Evolutionary conservation across 2,888 invertebrate species (phyloP), one percentile per base, ranked within the genome.

Genomic region (Cantharis nigra): DNA sequence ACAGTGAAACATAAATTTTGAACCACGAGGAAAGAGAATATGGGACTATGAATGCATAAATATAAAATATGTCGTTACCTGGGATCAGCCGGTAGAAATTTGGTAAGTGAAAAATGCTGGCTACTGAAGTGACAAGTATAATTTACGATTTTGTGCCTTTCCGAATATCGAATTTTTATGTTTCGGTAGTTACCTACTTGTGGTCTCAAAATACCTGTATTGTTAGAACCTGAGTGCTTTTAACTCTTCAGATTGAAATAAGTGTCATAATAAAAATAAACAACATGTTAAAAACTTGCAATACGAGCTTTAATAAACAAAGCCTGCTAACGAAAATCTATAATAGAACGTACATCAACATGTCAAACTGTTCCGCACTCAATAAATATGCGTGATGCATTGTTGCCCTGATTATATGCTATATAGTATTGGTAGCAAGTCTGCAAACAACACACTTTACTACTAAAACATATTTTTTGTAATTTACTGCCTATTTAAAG

Each of bases 311-410:
- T 70, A 30, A 28, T 64, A 63, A 71, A 75, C 70, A 26, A 71
- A 72, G 64, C 70, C 33, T 62, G 49, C 67, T 78, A 71, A 75
- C 70, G 75, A 72, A 73, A 78, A 75, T 72, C 78, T 63, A 75
- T 79, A 74, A 73, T 74, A 71, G 69, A 74, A 71, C 78, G 78
- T 80, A 80, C 79, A 82, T 81, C 81, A 83, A 76, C 80, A 76
- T 77, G 82, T 81, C 82, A 80, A 80, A 80, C 80, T 78, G 82
- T 80, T 81, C 81, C 80, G 78, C 76, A 80, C 80, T 81, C 81
- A 80, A 83, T 83, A 82, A 82, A 81, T 83, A 82, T 79, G 79
- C 79, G 80, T 80, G 78, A 75, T 79, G 78, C 71, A 78, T 77
- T 77, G 72, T 70, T 63, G 72, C 23, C 76, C 79, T 80, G 80